These are phyloP conservation scores for Diplazon laetatorius DNA, from an alignment of 2,888 invertebrate genomes.

Conservation along the genomic window DNA sequence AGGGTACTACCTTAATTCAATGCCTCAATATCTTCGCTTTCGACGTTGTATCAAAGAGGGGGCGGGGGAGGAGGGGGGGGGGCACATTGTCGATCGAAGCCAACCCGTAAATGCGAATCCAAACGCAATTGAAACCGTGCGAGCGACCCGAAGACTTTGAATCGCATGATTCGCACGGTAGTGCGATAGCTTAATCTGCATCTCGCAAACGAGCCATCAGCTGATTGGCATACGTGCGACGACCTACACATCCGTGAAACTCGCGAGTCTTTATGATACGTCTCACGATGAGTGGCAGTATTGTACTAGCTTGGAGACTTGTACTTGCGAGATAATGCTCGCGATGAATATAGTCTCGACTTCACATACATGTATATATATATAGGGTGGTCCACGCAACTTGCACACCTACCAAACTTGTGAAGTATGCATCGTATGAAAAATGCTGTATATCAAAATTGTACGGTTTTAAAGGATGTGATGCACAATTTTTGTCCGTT, in stretches of 20 bases:
- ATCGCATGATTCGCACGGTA: slow-evolving; percentile 26
- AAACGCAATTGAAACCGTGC: too few species aligned
- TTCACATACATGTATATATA: not conserved
- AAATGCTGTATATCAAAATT: too few species aligned
- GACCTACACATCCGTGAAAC: not conserved
- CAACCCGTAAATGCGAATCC: slow-evolving; percentile 14
- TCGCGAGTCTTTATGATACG: not conserved
- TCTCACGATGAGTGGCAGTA: not conserved
- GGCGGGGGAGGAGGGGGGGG: too few species aligned
- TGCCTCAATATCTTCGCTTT: slow-evolving; percentile 5
- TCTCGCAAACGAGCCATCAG: slow-evolving; percentile 38
- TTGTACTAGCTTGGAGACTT: not conserved
- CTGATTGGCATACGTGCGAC: not conserved
- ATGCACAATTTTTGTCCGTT: too few species aligned
- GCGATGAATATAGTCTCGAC: slow-evolving; percentile 8
- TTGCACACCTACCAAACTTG: too few species aligned
- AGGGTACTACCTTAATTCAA: too few species aligned
- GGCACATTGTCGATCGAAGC: not conserved
- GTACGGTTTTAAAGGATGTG: too few species aligned
- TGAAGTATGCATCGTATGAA: too few species aligned
- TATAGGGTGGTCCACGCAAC: too few species aligned
- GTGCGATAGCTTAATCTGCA: slow-evolving; percentile 33
- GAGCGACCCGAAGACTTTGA: too few species aligned
- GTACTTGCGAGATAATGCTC: not conserved
- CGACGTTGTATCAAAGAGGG: too few species aligned